Conservation (phyloP, 2,888 invertebrate genomes). For the Chaitophorus viminalis region DNA sequence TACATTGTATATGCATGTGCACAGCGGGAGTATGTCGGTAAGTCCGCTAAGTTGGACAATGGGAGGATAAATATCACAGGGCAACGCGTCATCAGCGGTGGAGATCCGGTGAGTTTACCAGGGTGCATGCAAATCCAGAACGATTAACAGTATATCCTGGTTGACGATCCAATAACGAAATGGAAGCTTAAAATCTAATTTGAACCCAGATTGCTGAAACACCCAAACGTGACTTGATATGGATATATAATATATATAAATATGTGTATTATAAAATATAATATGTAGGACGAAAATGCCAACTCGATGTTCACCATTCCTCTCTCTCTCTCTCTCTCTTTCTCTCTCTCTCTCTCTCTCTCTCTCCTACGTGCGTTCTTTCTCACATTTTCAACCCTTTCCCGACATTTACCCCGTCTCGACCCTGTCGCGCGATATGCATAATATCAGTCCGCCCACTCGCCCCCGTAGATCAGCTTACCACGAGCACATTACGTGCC, state of each 20-base stretch:
- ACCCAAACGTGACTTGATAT: conserved; percentile 24
- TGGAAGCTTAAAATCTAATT: conserved; percentile 55
- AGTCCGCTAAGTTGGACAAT: neutral
- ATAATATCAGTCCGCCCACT: neutral
- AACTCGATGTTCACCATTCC: neutral
- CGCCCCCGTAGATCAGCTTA: neutral
- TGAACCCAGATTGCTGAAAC: conserved; percentile 17
- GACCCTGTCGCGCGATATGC: neutral
- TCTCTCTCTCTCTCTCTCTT: neutral
- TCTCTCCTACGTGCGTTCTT: no score
- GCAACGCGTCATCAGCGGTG: conserved; percentile 7
- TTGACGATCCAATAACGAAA: conserved; percentile 45
- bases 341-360: neutral
- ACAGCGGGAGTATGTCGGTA: neutral
- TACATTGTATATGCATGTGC: neutral
- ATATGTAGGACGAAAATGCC: neutral
- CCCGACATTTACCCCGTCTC: neutral
- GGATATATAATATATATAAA: neutral
- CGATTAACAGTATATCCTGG: conserved; percentile 47
- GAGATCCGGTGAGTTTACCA: conserved; percentile 13
- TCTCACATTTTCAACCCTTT: neutral
- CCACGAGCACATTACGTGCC: neutral
- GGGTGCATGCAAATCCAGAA: conserved; percentile 26
- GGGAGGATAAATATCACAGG: neutral
- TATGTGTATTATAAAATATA: no score